Base-by-base conservation (phyloP, 2,888 invertebrate genomes). In the Steinernema scapterisci region DNA sequence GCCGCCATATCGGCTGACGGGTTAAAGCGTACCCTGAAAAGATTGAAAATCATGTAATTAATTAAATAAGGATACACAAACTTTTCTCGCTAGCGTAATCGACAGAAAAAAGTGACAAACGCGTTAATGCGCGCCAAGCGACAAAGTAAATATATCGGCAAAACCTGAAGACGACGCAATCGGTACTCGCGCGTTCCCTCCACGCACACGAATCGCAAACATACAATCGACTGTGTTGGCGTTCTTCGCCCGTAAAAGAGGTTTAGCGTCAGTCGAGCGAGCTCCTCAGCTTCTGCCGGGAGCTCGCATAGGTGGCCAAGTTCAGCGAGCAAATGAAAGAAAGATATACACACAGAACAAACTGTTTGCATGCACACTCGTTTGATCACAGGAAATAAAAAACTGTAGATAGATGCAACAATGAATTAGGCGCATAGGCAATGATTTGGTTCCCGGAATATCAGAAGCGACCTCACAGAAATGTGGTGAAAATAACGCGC, bases 141-240 rank as follows among this genome's bases (percentile, higher is more conserved):
- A 48, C 13, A 16, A 48, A 48, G 38, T 48, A 48, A 48, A 19
- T 19, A 48, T 5, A n/a, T 44, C 7, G 45, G 31, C 5, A 6
- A 19, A 63, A 63, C 11, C 27, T 31, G 63, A 63, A 27, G 19
- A 63, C 63, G 31, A 16, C 63, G 11, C 63, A 63, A 21, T 21
- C 63, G 13, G 5, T 63, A 27, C 31, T 25, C 27, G 63, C 54
- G 16, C 63, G 31, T 23, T 54, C 38, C 38, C 38, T 38, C 38
- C 63, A 63, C 63, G 63, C 31, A 63, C 31, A 63, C 31, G 63
- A 63, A 63, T 63, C 63, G 63, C 63, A 63, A 63, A 63, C 63
- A 63, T 25, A 31, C 63, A 13, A 31, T 63, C 25, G 63, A 48
- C 48, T 63, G 31, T 63, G 63, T 63, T 31, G 63, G 63, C 31